A percentile compares a stretch with the other conserved stretches of the same genome.
Conservation (phyloP, 2,113 vertebrate genomes). For the Spizaetus ornatus region DNA sequence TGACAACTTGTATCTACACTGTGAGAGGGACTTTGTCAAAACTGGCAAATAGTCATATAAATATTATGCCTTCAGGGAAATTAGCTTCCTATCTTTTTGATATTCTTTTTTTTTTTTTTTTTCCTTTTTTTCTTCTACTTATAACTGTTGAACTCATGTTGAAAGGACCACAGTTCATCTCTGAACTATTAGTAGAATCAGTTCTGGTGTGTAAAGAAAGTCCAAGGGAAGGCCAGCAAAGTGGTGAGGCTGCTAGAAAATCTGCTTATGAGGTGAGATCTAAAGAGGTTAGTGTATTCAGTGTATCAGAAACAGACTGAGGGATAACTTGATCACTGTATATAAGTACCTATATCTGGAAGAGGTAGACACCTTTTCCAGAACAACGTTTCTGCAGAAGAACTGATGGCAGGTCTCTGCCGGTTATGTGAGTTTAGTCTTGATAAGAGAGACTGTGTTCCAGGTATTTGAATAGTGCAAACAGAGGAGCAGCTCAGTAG, state of each 20-base stretch:
- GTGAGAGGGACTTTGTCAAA: not conserved
- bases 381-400: not conserved
- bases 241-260: not conserved
- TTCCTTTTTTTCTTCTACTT: fast-evolving
- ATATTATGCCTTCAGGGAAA: not conserved
- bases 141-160: not conserved
- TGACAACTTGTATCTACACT: not conserved
- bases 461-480: not conserved
- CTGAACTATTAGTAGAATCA: not conserved
- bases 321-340: not conserved
- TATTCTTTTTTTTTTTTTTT: too few species aligned
- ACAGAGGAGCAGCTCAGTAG: not conserved
- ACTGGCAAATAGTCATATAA: not conserved
- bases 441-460: not conserved
- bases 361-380: not conserved
- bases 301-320: not conserved
- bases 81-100: not conserved
- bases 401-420: not conserved
- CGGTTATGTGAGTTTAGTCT: not conserved
- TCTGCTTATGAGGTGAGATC: not conserved
- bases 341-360: not conserved
- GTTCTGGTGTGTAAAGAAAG: not conserved
- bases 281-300: not conserved
- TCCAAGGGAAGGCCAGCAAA: not conserved
- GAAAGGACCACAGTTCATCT: not conserved